Conservation (phyloP, 2,113 vertebrate genomes). For the Psilopsiagon aymara region DNA sequence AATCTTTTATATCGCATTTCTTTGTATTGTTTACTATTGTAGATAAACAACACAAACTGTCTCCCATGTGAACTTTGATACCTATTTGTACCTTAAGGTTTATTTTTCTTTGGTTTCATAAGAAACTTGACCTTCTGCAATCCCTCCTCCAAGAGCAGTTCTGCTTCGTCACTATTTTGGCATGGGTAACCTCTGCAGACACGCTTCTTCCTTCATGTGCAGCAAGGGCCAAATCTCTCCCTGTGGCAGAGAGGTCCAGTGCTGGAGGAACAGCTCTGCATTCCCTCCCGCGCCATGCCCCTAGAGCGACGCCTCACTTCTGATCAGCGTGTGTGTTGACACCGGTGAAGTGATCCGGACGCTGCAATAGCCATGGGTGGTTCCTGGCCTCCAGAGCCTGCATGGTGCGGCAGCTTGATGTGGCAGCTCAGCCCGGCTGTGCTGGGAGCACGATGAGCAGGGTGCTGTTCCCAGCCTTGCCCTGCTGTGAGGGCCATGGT, state of each 20-base stretch:
- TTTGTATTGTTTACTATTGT: constrained; percentile 4
- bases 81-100: background rate
- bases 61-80: background rate
- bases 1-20: constrained; percentile 20
- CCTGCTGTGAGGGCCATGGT: fast-evolving
- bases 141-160: background rate
- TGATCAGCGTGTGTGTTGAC: fast-evolving
- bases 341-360: fast-evolving
- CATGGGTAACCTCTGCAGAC: background rate
- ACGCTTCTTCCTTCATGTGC: fast-evolving
- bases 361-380: fast-evolving
- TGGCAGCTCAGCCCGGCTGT: fast-evolving
- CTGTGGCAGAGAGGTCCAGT: fast-evolving
- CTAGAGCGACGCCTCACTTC: background rate
- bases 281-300: too few species aligned
- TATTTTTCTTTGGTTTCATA: background rate
- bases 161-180: background rate
- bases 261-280: background rate
- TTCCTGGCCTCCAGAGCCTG: fast-evolving
- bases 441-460: fast-evolving
- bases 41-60: background rate
- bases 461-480: background rate
- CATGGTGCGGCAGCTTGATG: fast-evolving
- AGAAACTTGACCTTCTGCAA: background rate
- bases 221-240: fast-evolving